Evolutionary conservation across 2,113 vertebrate species (phyloP), one percentile per base, ranked within the genome.

Genomic region (Eubucco bourcierii): DNA sequence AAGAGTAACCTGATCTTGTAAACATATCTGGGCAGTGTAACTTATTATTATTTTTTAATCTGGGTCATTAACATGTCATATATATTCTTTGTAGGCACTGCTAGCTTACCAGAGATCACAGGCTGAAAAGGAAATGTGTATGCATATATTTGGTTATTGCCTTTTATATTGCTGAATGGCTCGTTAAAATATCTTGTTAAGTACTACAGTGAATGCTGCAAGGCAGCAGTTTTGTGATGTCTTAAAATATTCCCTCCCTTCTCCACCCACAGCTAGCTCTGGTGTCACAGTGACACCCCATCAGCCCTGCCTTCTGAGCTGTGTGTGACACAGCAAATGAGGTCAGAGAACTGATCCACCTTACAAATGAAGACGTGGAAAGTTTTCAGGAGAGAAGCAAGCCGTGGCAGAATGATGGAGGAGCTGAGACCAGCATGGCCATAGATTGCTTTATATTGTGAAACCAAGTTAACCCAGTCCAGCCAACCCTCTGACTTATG

Each of bases 11-110:
- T 78, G 80, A 95, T 95, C 95, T 60, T 58, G 95, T 94, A 95
- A 95, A 88, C 85, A 39, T 94, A 96, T n/a, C 93, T 0, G 0
- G 73, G 88, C 83, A 86, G 85, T 56, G 85, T 83, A 90, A 67
- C 47, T 88, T 93, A 75, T 93, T 85, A 95, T 95, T 96, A 95
- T 94, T 96, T 86, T 96, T 95, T 96, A 95, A 96, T 95, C 85
- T 94, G 92, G 93, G 88, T 95, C 93, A 95, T 94, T 95, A 95
- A 31, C 73, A 53, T 94, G 95, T 93, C 92, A 75, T 83, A 65
- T 10, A 27, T 75, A 65, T 67, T 93, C 82, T 93, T 65, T 72
- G 76, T 85, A 83, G 83, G 80, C 1, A 3, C 53, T 80, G 80
- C 65, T 80, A 72, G 15, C 6, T 86, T 72, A 64, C 68, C 47